phyloP scores from a whole-genome alignment of 2,797 vertebrate species.

The Pseudochromis fuscus region DNA sequence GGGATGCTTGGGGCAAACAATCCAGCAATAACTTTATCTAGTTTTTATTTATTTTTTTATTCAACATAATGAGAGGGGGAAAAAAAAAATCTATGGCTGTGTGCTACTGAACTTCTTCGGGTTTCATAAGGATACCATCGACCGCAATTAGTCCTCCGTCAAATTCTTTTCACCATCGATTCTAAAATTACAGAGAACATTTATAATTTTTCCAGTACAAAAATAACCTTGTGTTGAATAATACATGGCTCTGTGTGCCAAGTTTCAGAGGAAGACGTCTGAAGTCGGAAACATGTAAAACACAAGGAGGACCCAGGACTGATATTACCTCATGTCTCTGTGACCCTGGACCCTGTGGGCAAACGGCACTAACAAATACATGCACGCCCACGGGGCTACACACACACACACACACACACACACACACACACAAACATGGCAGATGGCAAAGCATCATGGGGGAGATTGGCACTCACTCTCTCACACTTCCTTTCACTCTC shows the following conservation, averaged over 20 bases:
- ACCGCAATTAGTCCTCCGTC: constrained; percentile 22
- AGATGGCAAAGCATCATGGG: constrained; percentile 84
- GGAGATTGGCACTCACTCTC: constrained; percentile 77
- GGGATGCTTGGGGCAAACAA: background rate
- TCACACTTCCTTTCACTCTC: constrained; percentile 71
- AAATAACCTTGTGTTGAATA: constrained; percentile 50
- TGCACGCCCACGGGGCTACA: constrained; percentile 22
- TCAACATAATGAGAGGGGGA: background rate
- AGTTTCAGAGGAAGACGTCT: constrained; percentile 43
- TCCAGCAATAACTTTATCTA: background rate
- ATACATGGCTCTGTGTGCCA: constrained; percentile 48
- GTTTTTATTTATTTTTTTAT: background rate
- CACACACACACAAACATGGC: constrained; percentile 54
- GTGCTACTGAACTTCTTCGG: constrained; percentile 5
- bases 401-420: constrained; percentile 24
- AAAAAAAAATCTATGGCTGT: background rate
- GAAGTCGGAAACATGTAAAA: constrained; percentile 16
- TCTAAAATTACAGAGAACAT: constrained; percentile 5
- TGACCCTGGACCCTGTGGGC: constrained; percentile 68
- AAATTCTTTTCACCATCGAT: constrained; percentile 14
- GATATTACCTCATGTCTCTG: constrained; percentile 65
- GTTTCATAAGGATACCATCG: constrained; percentile 13
- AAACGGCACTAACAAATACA: constrained; percentile 53
- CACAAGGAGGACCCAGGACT: constrained; percentile 35
- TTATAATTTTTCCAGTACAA: constrained; percentile 19